Evolutionary conservation across 2,797 vertebrate genomes (phyloP).

Genomic region (Halcyon smyrnensis): DNA sequence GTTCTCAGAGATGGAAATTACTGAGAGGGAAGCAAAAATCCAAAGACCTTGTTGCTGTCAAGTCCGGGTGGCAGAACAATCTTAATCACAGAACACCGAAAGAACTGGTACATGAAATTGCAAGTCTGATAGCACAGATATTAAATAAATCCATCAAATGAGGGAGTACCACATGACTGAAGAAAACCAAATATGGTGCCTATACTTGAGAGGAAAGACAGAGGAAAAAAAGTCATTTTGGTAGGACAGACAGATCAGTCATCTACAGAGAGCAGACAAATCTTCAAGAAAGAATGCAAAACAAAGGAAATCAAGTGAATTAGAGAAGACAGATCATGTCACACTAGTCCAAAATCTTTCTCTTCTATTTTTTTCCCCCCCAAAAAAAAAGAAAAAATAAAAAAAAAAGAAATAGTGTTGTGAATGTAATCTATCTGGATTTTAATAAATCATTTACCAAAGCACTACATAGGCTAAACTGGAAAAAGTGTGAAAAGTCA

Average conservation of each 20-base stretch:
- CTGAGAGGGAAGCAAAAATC: constrained; percentile 43
- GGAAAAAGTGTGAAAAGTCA: background rate
- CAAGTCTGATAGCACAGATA: constrained; percentile 61
- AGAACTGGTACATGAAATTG: constrained; percentile 55
- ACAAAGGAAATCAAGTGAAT: constrained; percentile 28
- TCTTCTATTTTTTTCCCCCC: background rate
- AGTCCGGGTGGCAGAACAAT: constrained; percentile 22
- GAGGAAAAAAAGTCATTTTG: background rate
- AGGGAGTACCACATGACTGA: background rate
- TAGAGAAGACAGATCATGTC: background rate
- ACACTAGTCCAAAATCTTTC: background rate
- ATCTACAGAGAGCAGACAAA: background rate
- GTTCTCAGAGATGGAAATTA: constrained; percentile 26
- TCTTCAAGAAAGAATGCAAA: background rate
- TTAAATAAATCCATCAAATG: constrained; percentile 72
- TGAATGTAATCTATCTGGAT: background rate
- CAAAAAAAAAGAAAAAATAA: background rate
- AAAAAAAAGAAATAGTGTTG: background rate
- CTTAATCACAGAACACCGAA: constrained; percentile 16
- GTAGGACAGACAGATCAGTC: constrained; percentile 9
- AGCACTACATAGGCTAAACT: background rate
- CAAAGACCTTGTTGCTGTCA: constrained; percentile 52
- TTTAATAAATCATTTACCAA: constrained; percentile 34
- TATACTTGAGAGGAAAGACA: constrained; percentile 1
- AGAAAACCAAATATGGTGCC: constrained; percentile 32